These are phyloP conservation scores for Phylloscopus trochiloides DNA, from an alignment of 2,113 vertebrate species.

Conservation along the genomic window DNA sequence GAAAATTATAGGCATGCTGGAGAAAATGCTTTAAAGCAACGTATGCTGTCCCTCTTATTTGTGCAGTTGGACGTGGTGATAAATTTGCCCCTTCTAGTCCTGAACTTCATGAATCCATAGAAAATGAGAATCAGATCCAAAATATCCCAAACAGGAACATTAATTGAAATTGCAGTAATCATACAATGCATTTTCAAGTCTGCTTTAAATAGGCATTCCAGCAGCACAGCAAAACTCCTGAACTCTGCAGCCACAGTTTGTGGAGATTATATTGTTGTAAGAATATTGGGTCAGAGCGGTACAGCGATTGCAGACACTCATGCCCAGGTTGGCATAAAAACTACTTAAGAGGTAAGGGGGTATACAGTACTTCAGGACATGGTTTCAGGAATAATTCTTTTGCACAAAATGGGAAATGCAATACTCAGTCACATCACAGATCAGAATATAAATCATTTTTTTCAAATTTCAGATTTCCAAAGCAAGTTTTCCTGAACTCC, in stretches of 20 bases:
- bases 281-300: not conserved
- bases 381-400: not conserved
- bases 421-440: not conserved
- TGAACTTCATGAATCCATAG: not conserved
- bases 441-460: not conserved
- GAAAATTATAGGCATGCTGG: not conserved
- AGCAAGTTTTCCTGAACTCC: not conserved
- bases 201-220: not conserved
- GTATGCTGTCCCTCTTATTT: not conserved
- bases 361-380: not conserved
- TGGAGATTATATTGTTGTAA: not conserved
- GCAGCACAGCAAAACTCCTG: not conserved
- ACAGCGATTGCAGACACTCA: not conserved
- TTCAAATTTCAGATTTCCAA: not conserved
- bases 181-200: not conserved
- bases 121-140: not conserved
- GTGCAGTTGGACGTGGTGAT: not conserved
- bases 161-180: not conserved
- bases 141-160: not conserved
- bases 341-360: not conserved
- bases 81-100: not conserved
- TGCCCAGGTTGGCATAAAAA: rapidly evolving
- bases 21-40: not conserved
- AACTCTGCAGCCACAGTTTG: not conserved
- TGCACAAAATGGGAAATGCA: not conserved